Evolutionary conservation across 2,888 invertebrate species (phyloP).

Genomic region (Eupithecia subumbrata): DNA sequence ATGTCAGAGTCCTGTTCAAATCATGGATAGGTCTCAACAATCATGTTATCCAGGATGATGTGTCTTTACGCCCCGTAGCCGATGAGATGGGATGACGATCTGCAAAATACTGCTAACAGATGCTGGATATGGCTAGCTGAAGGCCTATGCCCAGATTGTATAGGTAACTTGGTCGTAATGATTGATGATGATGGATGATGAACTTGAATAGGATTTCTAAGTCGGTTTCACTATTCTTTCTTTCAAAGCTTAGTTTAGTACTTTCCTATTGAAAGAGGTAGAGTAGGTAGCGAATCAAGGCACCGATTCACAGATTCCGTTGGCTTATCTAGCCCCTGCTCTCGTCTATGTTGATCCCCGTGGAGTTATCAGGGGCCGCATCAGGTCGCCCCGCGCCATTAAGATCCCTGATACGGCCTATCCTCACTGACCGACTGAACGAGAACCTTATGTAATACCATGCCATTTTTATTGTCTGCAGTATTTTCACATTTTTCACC

Average conservation of each 20-base stretch:
- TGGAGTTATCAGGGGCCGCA: slow-evolving; percentile 48
- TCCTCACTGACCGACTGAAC: slow-evolving; percentile 47
- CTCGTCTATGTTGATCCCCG: slow-evolving; percentile 13
- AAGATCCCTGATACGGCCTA: slow-evolving; percentile 53
- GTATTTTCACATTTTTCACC: slow-evolving; percentile 1
- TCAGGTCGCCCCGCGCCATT: slow-evolving; percentile 59
- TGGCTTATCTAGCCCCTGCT: background rate
- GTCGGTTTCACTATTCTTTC: background rate
- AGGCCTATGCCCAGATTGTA: background rate
- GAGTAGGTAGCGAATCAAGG: background rate
- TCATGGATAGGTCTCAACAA: background rate
- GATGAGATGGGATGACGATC: background rate
- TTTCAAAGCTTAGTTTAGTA: background rate
- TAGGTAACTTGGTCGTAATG: background rate
- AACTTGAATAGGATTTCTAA: background rate
- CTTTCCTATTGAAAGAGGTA: background rate
- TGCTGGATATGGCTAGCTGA: too few species aligned
- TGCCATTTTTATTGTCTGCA: slow-evolving; percentile 26
- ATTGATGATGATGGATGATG: background rate
- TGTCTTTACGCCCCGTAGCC: background rate
- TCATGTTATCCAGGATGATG: background rate
- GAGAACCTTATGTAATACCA: slow-evolving; percentile 23
- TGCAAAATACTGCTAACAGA: background rate
- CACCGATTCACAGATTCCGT: background rate
- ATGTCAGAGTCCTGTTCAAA: background rate